phyloP scores from a whole-genome alignment of 1,140 invertebrate genomes.

The Drosophila murphyi region DNA sequence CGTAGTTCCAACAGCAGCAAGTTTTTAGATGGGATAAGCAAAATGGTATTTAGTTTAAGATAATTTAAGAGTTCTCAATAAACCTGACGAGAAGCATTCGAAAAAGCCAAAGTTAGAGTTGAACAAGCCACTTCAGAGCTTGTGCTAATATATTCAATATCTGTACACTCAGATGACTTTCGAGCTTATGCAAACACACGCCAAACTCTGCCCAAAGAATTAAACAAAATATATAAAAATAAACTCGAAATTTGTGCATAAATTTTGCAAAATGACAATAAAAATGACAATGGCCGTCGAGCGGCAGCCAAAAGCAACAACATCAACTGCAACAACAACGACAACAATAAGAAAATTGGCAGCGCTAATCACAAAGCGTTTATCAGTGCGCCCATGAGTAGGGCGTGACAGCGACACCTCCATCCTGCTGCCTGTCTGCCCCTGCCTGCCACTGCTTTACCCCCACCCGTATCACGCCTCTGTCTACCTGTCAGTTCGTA shows the following conservation, averaged over 20 bases:
- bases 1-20: no score
- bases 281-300: slow-evolving; percentile 55
- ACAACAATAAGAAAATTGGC: slow-evolving; percentile 7
- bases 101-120: neutral
- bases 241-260: slow-evolving; percentile 68
- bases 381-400: slow-evolving; percentile 49
- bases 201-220: slow-evolving; percentile 5
- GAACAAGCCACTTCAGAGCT: neutral
- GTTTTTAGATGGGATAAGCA: no score
- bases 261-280: slow-evolving; percentile 73
- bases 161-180: slow-evolving; percentile 5
- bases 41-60: no score
- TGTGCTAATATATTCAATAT: neutral
- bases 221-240: slow-evolving; percentile 40
- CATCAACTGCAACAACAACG: slow-evolving; percentile 39
- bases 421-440: neutral
- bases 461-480: slow-evolving; percentile 33
- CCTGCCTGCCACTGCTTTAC: neutral
- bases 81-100: no score
- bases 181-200: slow-evolving; percentile 20
- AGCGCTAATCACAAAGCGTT: slow-evolving; percentile 72
- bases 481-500: slow-evolving; percentile 66
- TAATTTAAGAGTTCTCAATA: no score
- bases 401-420: slow-evolving; percentile 40
- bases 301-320: slow-evolving; percentile 29